phyloP scores from a whole-genome alignment of 2,797 vertebrate genomes.

The Anas capensis region DNA sequence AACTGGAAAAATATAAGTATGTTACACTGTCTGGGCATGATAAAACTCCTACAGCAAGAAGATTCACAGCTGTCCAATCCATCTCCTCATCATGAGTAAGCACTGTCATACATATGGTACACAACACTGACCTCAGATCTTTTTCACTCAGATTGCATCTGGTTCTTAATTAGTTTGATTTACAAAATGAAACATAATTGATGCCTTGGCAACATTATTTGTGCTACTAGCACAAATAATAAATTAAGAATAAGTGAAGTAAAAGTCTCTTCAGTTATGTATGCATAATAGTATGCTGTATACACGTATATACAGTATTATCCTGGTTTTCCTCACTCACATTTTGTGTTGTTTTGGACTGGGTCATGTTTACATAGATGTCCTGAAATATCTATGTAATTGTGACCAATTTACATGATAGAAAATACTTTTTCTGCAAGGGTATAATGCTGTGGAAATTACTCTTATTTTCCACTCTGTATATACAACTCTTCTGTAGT shows the following conservation, averaged over 20 bases:
- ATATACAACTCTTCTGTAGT: neutral
- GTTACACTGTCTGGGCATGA: neutral
- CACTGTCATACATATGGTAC: slow-evolving; percentile 14
- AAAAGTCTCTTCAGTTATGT: slow-evolving; percentile 48
- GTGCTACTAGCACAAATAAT: slow-evolving; percentile 70
- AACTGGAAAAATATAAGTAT: neutral
- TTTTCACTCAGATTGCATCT: slow-evolving; percentile 61
- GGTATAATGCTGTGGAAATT: neutral
- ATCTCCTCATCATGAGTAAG: slow-evolving; percentile 28
- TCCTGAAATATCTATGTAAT: neutral
- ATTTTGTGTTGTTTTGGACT: neutral
- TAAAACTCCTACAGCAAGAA: slow-evolving; percentile 36
- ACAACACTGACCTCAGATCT: slow-evolving; percentile 63
- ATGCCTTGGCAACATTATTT: slow-evolving; percentile 58
- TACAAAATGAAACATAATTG: slow-evolving; percentile 76
- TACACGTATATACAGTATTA: neutral
- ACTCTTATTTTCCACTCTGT: neutral
- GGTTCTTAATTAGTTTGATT: slow-evolving; percentile 75
- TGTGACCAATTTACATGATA: neutral
- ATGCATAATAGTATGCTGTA: neutral
- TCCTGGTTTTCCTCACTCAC: neutral
- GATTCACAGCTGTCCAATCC: slow-evolving; percentile 49
- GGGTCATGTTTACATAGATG: neutral
- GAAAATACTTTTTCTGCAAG: neutral
- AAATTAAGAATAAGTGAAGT: slow-evolving; percentile 67